A percentile compares a stretch with the other conserved stretches of the same genome.
Evolutionary conservation across 2,888 invertebrate species (phyloP).

Genomic region (Phasia obesa): DNA sequence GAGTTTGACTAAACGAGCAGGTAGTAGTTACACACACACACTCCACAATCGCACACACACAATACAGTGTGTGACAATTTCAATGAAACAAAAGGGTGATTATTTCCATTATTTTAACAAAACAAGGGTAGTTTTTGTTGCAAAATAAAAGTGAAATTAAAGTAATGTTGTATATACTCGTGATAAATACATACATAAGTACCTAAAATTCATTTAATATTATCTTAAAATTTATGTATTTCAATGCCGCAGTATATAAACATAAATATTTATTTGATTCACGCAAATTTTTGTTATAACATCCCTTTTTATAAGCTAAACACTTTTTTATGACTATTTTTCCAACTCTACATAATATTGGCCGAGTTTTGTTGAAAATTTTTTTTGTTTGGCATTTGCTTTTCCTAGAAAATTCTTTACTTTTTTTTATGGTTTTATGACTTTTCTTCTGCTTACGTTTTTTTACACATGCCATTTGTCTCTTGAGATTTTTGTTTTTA

Average conservation of each 20-base stretch:
- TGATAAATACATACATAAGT: too few species aligned
- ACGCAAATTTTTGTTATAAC: not conserved
- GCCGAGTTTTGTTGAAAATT: not conserved
- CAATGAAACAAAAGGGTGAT: slow-evolving; percentile 65
- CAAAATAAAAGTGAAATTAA: slow-evolving; percentile 21
- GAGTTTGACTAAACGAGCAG: slow-evolving; percentile 6
- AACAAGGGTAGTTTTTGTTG: slow-evolving; percentile 31
- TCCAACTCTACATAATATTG: slow-evolving; percentile 38
- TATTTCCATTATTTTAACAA: slow-evolving; percentile 31
- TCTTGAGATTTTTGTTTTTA: not conserved
- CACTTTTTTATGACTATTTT: not conserved
- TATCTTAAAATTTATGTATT: not conserved
- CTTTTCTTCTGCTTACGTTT: slow-evolving; percentile 15
- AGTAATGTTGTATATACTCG: not conserved
- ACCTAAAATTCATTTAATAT: not conserved
- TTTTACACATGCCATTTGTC: not conserved
- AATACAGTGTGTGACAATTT: slow-evolving; percentile 56
- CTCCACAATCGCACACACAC: not conserved
- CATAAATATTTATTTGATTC: not conserved
- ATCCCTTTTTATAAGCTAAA: not conserved
- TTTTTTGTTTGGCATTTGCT: not conserved
- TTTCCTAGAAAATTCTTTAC: not conserved
- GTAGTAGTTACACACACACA: slow-evolving; percentile 44
- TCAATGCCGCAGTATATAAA: too few species aligned
- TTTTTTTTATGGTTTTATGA: slow-evolving; percentile 52